A percentile compares a stretch with the other conserved stretches of the same genome.
These are phyloP conservation scores for Cochlearius cochlearius DNA, from an alignment of 2,113 vertebrate species.

Conservation along the genomic window DNA sequence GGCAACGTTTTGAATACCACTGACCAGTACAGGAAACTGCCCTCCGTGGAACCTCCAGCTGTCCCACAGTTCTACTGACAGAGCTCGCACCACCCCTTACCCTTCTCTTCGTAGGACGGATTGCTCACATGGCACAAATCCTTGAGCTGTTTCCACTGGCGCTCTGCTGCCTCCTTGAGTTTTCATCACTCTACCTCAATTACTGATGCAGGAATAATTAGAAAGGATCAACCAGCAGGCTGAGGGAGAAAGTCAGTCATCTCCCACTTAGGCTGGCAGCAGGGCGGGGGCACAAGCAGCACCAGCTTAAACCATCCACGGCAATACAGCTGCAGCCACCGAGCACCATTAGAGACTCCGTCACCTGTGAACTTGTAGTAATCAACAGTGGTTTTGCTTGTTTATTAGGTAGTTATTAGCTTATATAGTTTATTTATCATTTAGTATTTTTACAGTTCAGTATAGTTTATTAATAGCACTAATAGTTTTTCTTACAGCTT, in stretches of 20 bases:
- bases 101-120: not conserved
- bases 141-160: not conserved
- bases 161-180: not conserved
- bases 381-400: not conserved
- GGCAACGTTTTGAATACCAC: not conserved
- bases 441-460: not conserved
- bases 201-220: not conserved
- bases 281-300: not conserved
- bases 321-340: not conserved
- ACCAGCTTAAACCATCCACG: not conserved
- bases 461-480: not conserved
- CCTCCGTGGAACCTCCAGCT: not conserved
- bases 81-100: not conserved
- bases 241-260: not conserved
- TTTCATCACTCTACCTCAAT: not conserved
- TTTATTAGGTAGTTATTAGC: not conserved
- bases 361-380: not conserved
- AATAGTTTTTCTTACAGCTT: not conserved
- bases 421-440: not conserved
- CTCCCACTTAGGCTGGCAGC: not conserved
- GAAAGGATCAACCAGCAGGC: not conserved
- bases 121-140: not conserved
- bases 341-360: not conserved
- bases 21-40: not conserved
- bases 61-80: fast-evolving